A percentile compares a stretch with the other conserved stretches of the same genome.
These are phyloP conservation scores for Scolopax mira DNA, from an alignment of 2,113 vertebrate species.

Conservation along the genomic window DNA sequence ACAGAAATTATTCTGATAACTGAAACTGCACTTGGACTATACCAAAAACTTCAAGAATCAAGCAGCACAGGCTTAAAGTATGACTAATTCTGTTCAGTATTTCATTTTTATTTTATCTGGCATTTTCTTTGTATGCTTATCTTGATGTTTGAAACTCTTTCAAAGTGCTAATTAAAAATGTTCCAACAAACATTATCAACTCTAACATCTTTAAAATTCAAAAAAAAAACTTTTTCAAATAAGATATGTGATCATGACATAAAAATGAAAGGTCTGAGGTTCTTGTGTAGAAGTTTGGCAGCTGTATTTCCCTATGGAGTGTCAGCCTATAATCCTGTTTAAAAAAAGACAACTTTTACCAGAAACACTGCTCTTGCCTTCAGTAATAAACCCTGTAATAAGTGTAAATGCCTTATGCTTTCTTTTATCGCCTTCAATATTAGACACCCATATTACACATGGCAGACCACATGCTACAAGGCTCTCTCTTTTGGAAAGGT, in stretches of 20 bases:
- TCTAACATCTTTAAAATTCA: background rate
- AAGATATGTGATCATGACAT: background rate
- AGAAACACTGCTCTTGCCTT: background rate
- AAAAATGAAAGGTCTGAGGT: background rate
- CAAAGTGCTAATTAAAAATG: slow-evolving; percentile 15
- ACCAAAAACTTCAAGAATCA: background rate
- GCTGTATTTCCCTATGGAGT: background rate
- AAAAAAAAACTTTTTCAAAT: background rate
- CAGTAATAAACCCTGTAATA: background rate
- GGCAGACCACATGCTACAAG: background rate
- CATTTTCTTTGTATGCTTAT: slow-evolving; percentile 9
- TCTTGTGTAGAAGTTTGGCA: background rate
- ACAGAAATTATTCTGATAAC: background rate
- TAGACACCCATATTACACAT: background rate
- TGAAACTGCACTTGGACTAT: background rate
- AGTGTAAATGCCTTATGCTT: background rate
- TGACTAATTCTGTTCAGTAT: slow-evolving; percentile 33
- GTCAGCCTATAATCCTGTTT: background rate
- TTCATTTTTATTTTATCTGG: slow-evolving; percentile 54
- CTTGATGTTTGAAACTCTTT: background rate
- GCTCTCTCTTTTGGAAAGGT: background rate
- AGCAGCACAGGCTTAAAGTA: background rate
- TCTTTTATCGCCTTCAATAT: background rate
- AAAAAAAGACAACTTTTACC: background rate
- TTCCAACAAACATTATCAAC: background rate